These are phyloP conservation scores for Ceratoteleas bidentatus DNA, from an alignment of 1,140 invertebrate species.

Conservation along the genomic window DNA sequence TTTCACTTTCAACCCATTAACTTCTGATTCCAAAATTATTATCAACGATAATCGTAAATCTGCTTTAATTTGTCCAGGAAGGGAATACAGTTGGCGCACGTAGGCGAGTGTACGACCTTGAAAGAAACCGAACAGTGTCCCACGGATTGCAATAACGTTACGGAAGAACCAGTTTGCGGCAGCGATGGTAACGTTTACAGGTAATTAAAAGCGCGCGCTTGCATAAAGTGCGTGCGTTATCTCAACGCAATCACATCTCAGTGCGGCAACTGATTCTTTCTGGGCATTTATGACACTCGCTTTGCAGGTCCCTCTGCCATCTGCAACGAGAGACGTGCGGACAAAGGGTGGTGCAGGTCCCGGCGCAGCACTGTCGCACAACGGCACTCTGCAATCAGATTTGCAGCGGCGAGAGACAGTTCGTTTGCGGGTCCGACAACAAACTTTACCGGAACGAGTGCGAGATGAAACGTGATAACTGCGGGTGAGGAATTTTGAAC, in stretches of 20 bases:
- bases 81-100: constrained; percentile 91
- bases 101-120: constrained; percentile 91
- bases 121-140: constrained; percentile 87
- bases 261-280: too few relatives aligned
- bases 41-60: background rate
- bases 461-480: constrained; percentile 95
- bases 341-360: constrained; percentile 89
- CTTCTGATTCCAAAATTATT: too few relatives aligned
- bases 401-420: constrained; percentile 87
- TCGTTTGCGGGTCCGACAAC: constrained; percentile 95
- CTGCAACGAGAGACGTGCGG: constrained; percentile 92
- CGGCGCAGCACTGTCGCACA: constrained; percentile 89
- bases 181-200: constrained; percentile 95
- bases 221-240: constrained; percentile 13
- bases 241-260: too few relatives aligned
- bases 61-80: constrained; percentile 82
- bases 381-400: constrained; percentile 90
- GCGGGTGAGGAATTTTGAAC: constrained; percentile 84
- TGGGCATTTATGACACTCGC: constrained; percentile 11
- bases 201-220: constrained; percentile 78
- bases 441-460: constrained; percentile 96
- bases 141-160: constrained; percentile 85
- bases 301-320: constrained; percentile 90
- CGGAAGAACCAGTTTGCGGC: constrained; percentile 91
- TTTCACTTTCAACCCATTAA: too few relatives aligned